Conservation (phyloP, 30 jellyfish, hydroid and myxozoan species). For the Mastigias papua region DNA sequence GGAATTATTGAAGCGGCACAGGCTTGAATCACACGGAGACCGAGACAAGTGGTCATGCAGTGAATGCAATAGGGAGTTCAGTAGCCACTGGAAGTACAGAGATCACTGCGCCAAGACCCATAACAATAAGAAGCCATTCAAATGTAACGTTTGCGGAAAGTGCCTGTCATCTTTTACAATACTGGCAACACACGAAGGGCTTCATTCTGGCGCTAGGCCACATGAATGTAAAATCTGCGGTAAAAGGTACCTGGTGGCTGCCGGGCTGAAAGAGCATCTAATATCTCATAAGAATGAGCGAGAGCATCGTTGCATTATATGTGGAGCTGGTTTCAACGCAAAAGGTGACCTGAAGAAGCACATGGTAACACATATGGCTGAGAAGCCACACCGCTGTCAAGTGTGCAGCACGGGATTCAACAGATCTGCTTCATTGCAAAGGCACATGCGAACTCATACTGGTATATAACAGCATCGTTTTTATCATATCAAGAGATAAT, state of each 20-base stretch:
- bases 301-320: slow-evolving; percentile 43
- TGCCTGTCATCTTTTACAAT: slow-evolving; percentile 61
- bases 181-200: slow-evolving; percentile 65
- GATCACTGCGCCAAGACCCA: slow-evolving; percentile 63
- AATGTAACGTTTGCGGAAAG: slow-evolving; percentile 58
- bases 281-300: slow-evolving; percentile 58
- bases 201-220: slow-evolving; percentile 66
- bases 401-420: slow-evolving; percentile 58
- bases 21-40: slow-evolving; percentile 45
- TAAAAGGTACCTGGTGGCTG: slow-evolving; percentile 63
- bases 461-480: not conserved
- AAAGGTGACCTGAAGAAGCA: slow-evolving; percentile 69
- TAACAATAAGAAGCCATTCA: slow-evolving; percentile 55
- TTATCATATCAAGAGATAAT: not conserved
- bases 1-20: slow-evolving; percentile 31
- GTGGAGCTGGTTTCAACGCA: slow-evolving; percentile 65
- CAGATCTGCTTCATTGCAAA: slow-evolving; percentile 54
- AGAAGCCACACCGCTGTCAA: slow-evolving; percentile 58
- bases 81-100: slow-evolving; percentile 69
- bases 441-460: slow-evolving; percentile 69
- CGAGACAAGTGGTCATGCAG: slow-evolving; percentile 49
- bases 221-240: slow-evolving; percentile 59
- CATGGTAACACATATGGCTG: slow-evolving; percentile 59
- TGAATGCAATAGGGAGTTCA: slow-evolving; percentile 52
- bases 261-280: slow-evolving; percentile 64